Evolutionary conservation across 2,113 vertebrate genomes (phyloP).

Genomic region (Verasper variegatus): DNA sequence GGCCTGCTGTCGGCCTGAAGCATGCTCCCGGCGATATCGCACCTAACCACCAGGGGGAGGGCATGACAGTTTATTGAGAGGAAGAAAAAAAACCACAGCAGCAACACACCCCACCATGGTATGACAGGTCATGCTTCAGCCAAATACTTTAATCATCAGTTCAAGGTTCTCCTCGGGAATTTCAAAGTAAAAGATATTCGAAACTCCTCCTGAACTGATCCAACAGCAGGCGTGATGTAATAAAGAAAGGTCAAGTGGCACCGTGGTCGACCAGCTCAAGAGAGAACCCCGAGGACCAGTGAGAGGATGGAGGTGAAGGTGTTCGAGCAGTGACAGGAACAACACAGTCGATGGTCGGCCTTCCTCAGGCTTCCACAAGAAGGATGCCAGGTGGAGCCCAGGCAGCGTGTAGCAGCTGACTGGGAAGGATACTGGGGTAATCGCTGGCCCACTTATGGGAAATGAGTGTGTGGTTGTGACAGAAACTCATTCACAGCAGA

Average conservation of each 20-base stretch:
- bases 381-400: conserved; percentile 22
- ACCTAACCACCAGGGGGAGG: conserved; percentile 83
- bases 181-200: neutral
- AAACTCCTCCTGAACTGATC: conserved; percentile 23
- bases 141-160: neutral
- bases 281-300: conserved; percentile 62
- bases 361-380: conserved; percentile 23
- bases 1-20: conserved; percentile 88
- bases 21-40: conserved; percentile 95
- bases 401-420: conserved; percentile 13
- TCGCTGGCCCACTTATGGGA: conserved; percentile 43
- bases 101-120: neutral
- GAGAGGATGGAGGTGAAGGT: conserved; percentile 57
- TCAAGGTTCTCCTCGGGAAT: conserved; percentile 64
- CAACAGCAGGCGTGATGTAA: neutral
- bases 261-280: conserved; percentile 5
- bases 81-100: neutral
- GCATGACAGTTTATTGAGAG: conserved; percentile 5
- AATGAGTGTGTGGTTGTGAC: conserved; percentile 12
- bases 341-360: conserved; percentile 32
- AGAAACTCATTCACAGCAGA: conserved; percentile 20
- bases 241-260: neutral
- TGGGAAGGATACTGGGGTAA: conserved; percentile 36
- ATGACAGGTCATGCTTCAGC: neutral
- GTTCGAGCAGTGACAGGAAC: conserved; percentile 42